A percentile compares a stretch with the other conserved stretches of the same genome.
phyloP scores from a whole-genome alignment of 2,888 invertebrate species.

The Cheilosia variabilis region DNA sequence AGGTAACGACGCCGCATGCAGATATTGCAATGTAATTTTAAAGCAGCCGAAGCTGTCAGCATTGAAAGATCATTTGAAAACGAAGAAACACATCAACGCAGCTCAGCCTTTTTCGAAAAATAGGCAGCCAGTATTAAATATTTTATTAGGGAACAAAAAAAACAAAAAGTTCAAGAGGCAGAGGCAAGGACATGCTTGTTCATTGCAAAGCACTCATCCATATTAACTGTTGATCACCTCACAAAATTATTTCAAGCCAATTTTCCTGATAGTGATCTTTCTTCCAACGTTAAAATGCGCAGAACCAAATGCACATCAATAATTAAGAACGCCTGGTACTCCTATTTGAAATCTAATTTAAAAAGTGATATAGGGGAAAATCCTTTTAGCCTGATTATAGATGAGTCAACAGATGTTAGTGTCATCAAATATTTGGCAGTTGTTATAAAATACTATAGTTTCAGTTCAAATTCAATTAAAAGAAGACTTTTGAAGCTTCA shows the following conservation, averaged over 20 bases:
- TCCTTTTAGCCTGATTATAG: conserved; percentile 3
- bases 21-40: neutral
- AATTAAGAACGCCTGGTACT: neutral
- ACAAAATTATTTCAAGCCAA: neutral
- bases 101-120: neutral
- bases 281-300: neutral
- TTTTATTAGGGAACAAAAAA: neutral
- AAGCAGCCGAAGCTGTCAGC: neutral
- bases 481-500: conserved; percentile 9
- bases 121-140: neutral
- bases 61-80: too few relatives aligned
- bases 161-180: neutral
- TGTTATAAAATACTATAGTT: conserved; percentile 5
- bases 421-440: conserved; percentile 13
- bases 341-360: neutral
- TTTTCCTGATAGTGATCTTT: neutral
- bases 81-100: neutral
- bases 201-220: neutral
- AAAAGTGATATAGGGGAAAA: neutral
- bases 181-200: neutral
- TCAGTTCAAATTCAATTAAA: neutral
- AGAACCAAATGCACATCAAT: conserved; percentile 1
- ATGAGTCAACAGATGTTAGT: conserved; percentile 8
- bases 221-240: neutral
- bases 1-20: neutral